A percentile compares a stretch with the other conserved stretches of the same genome.
These are phyloP conservation scores for Palythoa heliodiscus DNA, from an alignment of 92 coral and sea anemone genomes.

Conservation along the genomic window DNA sequence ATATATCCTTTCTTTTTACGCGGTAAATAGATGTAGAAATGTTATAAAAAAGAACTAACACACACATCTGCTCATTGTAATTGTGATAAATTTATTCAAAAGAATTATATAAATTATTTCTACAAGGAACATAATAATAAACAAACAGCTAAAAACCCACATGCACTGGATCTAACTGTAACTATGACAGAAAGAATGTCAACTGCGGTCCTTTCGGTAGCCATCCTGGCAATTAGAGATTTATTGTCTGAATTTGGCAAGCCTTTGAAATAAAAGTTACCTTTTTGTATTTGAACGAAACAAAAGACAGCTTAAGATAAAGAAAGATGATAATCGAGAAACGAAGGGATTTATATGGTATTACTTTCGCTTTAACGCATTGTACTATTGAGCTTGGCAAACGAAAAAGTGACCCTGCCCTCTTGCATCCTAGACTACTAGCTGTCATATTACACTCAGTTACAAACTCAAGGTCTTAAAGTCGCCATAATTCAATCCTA, in stretches of 20 bases:
- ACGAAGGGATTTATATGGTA: neutral
- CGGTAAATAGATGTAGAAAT: too few species aligned
- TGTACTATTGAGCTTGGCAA: too few species aligned
- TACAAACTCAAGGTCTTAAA: neutral
- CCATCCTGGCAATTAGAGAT: neutral
- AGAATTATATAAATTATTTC: neutral
- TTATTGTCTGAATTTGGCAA: neutral
- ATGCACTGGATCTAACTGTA: neutral
- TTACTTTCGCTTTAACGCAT: neutral
- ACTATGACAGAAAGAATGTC: conserved; percentile 41
- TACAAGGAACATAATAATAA: neutral
- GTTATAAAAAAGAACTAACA: too few species aligned
- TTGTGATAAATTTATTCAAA: too few species aligned
- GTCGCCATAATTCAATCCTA: neutral
- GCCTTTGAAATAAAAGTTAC: neutral
- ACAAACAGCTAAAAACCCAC: neutral
- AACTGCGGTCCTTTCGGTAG: neutral
- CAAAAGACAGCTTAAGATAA: neutral
- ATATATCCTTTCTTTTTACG: too few species aligned
- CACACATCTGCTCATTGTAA: too few species aligned
- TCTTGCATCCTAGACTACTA: too few species aligned
- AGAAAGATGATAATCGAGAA: neutral
- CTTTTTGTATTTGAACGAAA: neutral
- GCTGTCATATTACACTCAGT: too few species aligned
- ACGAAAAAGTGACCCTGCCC: too few species aligned